Percentiles rank a stretch among this genome's conserved stretches.
phyloP scores from a whole-genome alignment of 1,140 invertebrate species.

The Zaprionus nigranus region DNA sequence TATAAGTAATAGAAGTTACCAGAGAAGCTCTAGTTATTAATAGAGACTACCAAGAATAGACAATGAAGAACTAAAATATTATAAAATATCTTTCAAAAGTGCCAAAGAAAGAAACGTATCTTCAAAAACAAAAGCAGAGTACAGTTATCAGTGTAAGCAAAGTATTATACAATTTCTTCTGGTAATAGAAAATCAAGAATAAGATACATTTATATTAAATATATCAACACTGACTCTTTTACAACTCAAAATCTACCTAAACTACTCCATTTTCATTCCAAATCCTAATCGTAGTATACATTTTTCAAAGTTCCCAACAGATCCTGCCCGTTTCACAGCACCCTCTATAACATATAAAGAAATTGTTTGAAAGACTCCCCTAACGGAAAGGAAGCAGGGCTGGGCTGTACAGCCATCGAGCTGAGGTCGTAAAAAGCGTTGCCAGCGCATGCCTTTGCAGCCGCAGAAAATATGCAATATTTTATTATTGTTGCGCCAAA shows the following conservation, averaged over 20 bases:
- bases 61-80: too few relatives aligned
- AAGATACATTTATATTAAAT: too few relatives aligned
- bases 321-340: not conserved
- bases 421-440: constrained; percentile 35
- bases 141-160: not conserved
- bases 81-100: not conserved
- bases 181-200: too few relatives aligned
- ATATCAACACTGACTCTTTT: too few relatives aligned
- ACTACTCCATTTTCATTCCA: not conserved
- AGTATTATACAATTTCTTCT: too few relatives aligned
- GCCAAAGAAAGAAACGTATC: too few relatives aligned
- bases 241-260: too few relatives aligned
- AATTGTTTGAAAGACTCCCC: not conserved
- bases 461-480: constrained; percentile 74
- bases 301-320: not conserved
- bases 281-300: not conserved
- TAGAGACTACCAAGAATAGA: too few relatives aligned
- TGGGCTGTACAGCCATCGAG: not conserved
- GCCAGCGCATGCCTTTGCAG: constrained; percentile 30
- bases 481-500: constrained; percentile 79
- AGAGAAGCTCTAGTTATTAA: not conserved
- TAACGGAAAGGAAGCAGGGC: constrained; percentile 3
- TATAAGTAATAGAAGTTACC: not conserved
- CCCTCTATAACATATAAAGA: not conserved
- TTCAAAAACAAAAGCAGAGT: not conserved